A percentile compares a stretch with the other conserved stretches of the same genome.
Conservation (phyloP, 2,888 invertebrate genomes). For the Agrilus cyanescens region DNA sequence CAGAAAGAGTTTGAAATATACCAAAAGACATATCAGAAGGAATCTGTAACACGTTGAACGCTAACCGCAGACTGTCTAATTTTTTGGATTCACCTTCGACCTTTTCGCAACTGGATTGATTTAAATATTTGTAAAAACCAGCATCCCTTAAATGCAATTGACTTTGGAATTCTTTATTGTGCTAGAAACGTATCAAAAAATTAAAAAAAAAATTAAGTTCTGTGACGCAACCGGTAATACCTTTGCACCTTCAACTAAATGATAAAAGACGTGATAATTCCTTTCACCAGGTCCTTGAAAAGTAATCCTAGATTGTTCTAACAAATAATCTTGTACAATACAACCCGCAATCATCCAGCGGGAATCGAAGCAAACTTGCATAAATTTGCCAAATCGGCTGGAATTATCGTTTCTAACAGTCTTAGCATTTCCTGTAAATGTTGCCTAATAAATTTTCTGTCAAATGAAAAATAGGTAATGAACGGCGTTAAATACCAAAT, state of each 20-base stretch:
- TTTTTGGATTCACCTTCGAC: constrained; percentile 59
- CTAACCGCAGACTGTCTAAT: constrained; percentile 75
- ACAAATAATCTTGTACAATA: constrained; percentile 79
- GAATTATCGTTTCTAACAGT: constrained; percentile 90
- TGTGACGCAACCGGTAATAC: constrained; percentile 31
- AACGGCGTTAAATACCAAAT: constrained; percentile 52
- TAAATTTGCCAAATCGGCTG: constrained; percentile 89
- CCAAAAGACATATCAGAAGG: constrained; percentile 78
- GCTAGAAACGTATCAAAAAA: constrained; percentile 31
- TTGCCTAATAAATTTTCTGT: not conserved
- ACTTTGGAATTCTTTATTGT: constrained; percentile 62
- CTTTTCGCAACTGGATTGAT: constrained; percentile 62
- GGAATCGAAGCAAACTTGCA: constrained; percentile 84
- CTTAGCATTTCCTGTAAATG: constrained; percentile 70
- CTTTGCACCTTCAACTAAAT: constrained; percentile 77
- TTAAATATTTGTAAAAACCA: constrained; percentile 70
- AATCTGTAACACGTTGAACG: constrained; percentile 80
- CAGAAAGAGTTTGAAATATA: constrained; percentile 76
- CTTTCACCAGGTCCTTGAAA: constrained; percentile 79
- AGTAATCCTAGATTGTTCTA: constrained; percentile 83
- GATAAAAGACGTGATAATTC: constrained; percentile 88
- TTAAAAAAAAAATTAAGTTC: not conserved
- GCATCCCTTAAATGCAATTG: constrained; percentile 63
- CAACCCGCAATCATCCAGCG: constrained; percentile 85
- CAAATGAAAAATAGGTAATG: not conserved